Conservation (phyloP, 2,888 invertebrate genomes). For the Chrysolina oricalcia region DNA sequence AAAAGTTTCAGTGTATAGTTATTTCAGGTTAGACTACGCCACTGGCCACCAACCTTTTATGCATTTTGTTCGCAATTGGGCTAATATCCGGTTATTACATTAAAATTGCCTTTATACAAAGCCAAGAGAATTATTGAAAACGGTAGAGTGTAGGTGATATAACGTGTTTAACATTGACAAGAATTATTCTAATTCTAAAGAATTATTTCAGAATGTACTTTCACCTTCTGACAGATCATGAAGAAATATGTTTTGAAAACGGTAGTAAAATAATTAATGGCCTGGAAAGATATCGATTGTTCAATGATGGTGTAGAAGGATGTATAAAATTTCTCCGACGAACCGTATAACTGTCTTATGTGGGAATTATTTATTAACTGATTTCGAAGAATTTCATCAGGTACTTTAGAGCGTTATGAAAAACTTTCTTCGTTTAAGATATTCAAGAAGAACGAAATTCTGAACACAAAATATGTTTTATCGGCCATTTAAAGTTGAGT, state of each 20-base stretch:
- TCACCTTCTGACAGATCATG: background rate
- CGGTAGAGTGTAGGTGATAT: constrained; percentile 18
- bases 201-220: constrained; percentile 1
- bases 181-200: constrained; percentile 1
- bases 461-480: too few relatives aligned
- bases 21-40: background rate
- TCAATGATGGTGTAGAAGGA: background rate
- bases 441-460: too few relatives aligned
- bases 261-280: background rate
- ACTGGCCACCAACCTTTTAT: background rate
- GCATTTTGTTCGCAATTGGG: constrained; percentile 19
- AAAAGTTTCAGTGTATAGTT: background rate
- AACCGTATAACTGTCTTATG: too few relatives aligned
- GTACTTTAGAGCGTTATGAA: too few relatives aligned
- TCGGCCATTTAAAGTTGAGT: too few relatives aligned
- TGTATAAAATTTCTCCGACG: constrained; percentile 8
- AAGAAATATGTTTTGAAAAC: background rate
- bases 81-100: constrained; percentile 25
- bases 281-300: background rate
- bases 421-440: too few relatives aligned
- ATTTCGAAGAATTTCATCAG: background rate
- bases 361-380: background rate
- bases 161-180: constrained; percentile 13
- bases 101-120: background rate
- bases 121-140: background rate